These are phyloP conservation scores for Bombus soroeensis DNA, from an alignment of 1,140 invertebrate genomes.

Conservation along the genomic window DNA sequence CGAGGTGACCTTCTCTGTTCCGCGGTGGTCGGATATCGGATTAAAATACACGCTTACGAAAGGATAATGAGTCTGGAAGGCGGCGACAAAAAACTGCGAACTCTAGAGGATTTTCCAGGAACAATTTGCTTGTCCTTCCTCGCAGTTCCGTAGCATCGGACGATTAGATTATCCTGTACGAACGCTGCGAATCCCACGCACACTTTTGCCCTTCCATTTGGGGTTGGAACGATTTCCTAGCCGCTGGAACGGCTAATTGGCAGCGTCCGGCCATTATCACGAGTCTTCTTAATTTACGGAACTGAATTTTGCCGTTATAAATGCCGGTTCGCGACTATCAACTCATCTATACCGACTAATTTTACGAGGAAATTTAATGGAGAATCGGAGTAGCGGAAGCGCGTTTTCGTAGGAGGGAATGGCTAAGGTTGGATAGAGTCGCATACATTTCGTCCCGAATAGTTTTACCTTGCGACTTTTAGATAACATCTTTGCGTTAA, in stretches of 20 bases:
- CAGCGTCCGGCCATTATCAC: conserved; percentile 16
- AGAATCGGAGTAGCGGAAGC: conserved; percentile 14
- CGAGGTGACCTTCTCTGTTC: not conserved
- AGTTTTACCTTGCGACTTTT: conserved; percentile 38
- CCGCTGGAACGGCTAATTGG: conserved; percentile 11
- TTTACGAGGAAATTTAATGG: conserved; percentile 40
- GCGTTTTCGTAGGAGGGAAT: not conserved
- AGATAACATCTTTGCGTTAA: conserved; percentile 35
- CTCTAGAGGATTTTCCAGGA: not conserved
- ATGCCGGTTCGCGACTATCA: conserved; percentile 1
- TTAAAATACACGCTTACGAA: conserved; percentile 31
- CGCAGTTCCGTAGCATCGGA: conserved; percentile 12
- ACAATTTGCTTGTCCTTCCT: conserved; percentile 21
- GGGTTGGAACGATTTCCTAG: not conserved
- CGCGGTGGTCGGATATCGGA: not conserved
- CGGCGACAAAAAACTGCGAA: conserved; percentile 17
- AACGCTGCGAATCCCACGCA: not conserved
- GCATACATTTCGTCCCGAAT: not conserved
- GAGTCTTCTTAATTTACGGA: conserved; percentile 10
- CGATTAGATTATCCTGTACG: conserved; percentile 14
- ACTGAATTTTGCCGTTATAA: not conserved
- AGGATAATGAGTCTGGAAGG: conserved; percentile 13
- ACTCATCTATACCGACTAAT: conserved; percentile 13
- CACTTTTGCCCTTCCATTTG: not conserved
- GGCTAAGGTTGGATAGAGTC: not conserved